Percentiles rank a stretch among this genome's conserved stretches.
Evolutionary conservation across 2,888 invertebrate species (phyloP).

Genomic region (Ochropleura plecta): DNA sequence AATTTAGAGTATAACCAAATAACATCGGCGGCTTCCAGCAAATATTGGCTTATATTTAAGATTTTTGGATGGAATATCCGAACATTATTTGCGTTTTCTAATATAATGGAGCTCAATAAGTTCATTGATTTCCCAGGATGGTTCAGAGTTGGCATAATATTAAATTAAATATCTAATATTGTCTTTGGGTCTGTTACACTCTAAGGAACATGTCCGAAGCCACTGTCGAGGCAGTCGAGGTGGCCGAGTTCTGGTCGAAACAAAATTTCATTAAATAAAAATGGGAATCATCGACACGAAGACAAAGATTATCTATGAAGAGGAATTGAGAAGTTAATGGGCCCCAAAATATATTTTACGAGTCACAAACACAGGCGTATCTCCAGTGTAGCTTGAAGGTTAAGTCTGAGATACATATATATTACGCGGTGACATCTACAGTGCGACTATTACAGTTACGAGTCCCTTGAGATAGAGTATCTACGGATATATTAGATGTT

Average conservation of each 20-base stretch:
- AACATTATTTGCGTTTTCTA: conserved; percentile 28
- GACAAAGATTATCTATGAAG: conserved; percentile 6
- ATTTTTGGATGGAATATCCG: conserved; percentile 28
- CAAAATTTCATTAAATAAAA: no score
- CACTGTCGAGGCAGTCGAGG: no score
- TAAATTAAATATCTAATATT: conserved; percentile 22
- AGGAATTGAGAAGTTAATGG: conserved; percentile 31
- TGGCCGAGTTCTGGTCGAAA: no score
- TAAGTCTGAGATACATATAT: conserved; percentile 28
- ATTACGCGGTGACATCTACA: conserved; percentile 18
- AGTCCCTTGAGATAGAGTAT: conserved; percentile 25
- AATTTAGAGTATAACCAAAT: conserved; percentile 38
- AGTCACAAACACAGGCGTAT: conserved; percentile 33
- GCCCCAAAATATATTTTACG: conserved; percentile 48
- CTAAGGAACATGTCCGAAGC: no score
- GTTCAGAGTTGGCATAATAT: conserved; percentile 13
- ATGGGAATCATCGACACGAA: not conserved
- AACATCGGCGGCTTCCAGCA: conserved; percentile 30
- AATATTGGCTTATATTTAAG: conserved; percentile 44
- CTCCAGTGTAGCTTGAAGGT: conserved; percentile 41
- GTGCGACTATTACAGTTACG: conserved; percentile 29
- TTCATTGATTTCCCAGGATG: conserved; percentile 41
- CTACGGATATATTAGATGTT: conserved; percentile 23
- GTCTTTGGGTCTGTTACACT: no score
- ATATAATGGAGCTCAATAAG: conserved; percentile 16